Evolutionary conservation across 2,797 vertebrate species (phyloP).

Genomic region (Acipenser transmontanus): DNA sequence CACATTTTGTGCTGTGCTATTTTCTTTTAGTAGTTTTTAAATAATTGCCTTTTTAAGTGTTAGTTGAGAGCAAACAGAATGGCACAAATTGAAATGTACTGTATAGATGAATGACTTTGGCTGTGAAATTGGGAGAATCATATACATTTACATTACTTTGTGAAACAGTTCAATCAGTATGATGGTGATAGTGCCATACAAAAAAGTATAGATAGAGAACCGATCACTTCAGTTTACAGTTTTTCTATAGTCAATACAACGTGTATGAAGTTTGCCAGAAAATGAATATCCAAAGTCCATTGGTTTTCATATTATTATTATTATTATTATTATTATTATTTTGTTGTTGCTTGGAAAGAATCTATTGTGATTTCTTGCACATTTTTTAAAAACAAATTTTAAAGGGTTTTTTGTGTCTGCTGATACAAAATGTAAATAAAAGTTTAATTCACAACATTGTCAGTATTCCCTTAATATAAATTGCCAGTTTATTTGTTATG

Average conservation of each 20-base stretch:
- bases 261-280: conserved; percentile 55
- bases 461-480: not conserved
- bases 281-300: conserved; percentile 70
- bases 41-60: conserved; percentile 68
- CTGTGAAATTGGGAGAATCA: conserved; percentile 55
- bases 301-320: conserved; percentile 48
- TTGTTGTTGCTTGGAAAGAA: conserved; percentile 59
- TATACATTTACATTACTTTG: conserved; percentile 51
- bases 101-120: conserved; percentile 49
- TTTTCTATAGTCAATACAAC: conserved; percentile 42
- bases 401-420: conserved; percentile 90
- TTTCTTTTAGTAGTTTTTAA: conserved; percentile 33
- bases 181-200: conserved; percentile 68
- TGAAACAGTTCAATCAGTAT: conserved; percentile 49
- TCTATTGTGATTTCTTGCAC: conserved; percentile 71
- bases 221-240: conserved; percentile 66
- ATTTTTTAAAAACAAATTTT: conserved; percentile 78
- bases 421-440: conserved; percentile 95
- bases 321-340: conserved; percentile 51
- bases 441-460: conserved; percentile 70
- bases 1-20: conserved; percentile 69
- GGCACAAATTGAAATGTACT: conserved; percentile 54
- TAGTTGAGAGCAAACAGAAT: conserved; percentile 50
- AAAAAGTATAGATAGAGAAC: conserved; percentile 46
- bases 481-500: conserved; percentile 1